These are phyloP conservation scores for Paramormyrops hopkinsi DNA, from an alignment of 2,797 vertebrate genomes.

Conservation along the genomic window DNA sequence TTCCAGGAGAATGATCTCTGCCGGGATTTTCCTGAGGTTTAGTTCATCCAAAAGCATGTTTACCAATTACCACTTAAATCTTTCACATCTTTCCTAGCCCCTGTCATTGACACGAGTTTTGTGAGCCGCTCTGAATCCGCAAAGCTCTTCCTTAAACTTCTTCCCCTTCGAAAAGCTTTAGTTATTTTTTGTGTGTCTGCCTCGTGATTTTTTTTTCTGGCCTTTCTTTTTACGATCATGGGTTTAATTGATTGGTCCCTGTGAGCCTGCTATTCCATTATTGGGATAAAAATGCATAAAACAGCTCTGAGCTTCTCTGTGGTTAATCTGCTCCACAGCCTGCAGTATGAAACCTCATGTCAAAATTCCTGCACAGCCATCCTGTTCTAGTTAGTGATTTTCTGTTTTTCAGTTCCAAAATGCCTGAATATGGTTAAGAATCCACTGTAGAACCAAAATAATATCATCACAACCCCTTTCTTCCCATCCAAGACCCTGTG, in stretches of 20 bases:
- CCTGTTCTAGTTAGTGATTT: constrained; percentile 64
- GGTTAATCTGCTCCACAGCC: constrained; percentile 8
- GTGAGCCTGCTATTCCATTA: constrained; percentile 50
- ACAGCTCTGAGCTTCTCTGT: constrained; percentile 48
- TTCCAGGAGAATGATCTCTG: neutral
- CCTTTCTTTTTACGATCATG: constrained; percentile 55
- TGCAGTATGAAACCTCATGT: constrained; percentile 17
- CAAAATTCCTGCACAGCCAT: constrained; percentile 63
- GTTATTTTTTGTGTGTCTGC: constrained; percentile 22
- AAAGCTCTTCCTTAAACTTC: neutral
- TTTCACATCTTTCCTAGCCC: neutral
- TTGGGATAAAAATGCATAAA: constrained; percentile 67
- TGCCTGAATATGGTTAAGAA: constrained; percentile 58
- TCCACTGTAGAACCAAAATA: constrained; percentile 57
- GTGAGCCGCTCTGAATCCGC: neutral
- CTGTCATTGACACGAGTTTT: neutral
- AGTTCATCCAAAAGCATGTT: neutral
- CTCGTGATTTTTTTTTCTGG: constrained; percentile 55
- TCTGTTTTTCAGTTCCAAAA: constrained; percentile 50
- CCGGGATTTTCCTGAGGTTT: neutral
- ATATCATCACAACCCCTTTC: constrained; percentile 50
- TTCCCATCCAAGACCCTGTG: neutral
- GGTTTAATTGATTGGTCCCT: constrained; percentile 62
- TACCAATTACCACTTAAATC: neutral
- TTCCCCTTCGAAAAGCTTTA: neutral